Percentiles rank a stretch among this genome's conserved stretches.
Evolutionary conservation across 2,113 vertebrate species (phyloP).

Genomic region (Collichthys lucidus): DNA sequence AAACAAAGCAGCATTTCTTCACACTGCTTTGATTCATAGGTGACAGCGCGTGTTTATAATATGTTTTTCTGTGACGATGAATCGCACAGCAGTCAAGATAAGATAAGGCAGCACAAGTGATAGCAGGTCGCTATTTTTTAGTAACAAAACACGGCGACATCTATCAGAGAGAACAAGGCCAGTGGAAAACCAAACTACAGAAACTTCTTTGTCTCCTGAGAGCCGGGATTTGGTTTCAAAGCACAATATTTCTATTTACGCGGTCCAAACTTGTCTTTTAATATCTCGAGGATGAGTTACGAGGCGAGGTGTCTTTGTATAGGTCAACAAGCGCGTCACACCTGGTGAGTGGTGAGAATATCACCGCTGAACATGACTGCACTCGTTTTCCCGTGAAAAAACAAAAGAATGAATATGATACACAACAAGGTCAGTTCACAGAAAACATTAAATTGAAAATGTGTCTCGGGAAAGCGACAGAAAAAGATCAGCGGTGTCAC

Average conservation of each 20-base stretch:
- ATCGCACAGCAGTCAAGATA: background rate
- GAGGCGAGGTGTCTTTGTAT: background rate
- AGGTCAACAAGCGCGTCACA: background rate
- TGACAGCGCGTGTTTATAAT: background rate
- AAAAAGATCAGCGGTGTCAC: background rate
- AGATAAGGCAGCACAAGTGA: background rate
- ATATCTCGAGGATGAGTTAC: too few relatives aligned
- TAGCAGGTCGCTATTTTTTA: background rate
- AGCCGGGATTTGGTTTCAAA: background rate
- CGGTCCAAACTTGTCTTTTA: background rate
- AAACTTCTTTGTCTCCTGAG: background rate
- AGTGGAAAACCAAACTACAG: too few relatives aligned
- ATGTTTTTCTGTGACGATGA: background rate
- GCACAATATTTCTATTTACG: background rate
- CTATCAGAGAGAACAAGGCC: too few relatives aligned
- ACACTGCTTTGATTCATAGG: background rate
- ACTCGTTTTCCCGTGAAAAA: background rate
- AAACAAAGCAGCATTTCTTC: background rate
- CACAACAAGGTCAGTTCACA: background rate
- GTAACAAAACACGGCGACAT: too few relatives aligned
- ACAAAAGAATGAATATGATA: background rate
- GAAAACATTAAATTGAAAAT: background rate
- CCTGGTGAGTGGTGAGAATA: background rate
- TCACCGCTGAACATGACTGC: background rate
- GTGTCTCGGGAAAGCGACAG: background rate